Evolutionary conservation across 2,797 vertebrate species (phyloP), one percentile per base, ranked within the genome.

Genomic region (Limnodromus scolopaceus): DNA sequence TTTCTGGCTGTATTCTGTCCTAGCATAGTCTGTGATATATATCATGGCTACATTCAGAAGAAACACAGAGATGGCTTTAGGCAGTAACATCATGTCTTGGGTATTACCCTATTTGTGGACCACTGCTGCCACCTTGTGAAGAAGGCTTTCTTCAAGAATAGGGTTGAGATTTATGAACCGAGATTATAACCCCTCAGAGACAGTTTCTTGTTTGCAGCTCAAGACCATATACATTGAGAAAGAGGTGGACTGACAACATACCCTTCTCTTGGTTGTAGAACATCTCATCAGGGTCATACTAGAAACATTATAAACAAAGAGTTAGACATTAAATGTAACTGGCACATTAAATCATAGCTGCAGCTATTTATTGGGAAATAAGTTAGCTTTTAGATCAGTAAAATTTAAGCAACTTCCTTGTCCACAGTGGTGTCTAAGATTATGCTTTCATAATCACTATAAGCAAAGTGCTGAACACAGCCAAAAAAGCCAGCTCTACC

Each of bases 61-160:
- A 79, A 91, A 27, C 34, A 34, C 19, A 32, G 46, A 25, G 18
- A 30, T 61, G 27, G 32, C 25, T 70, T 82, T 72, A 41, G 69
- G 36, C 20, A 51, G 19, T 55, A 38, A 20, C 43, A 25, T 16
- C 8, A 1, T 8, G 4, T 36, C 25, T 54, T 82, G 43, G 23
- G 15, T 70, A 11, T 68, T 68, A 39, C 11, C 19, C 27, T 0
- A 0, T 4, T 2, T 45, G 25, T 70, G 36, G 48, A 61, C 11
- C 14, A 75, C 28, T 84, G 53, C 61, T 95, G 88, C 27, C 28
- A 51, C 45, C 45, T 71, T 80, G 23, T 83, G 84, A 94, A 87
- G 45, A 84, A 12, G 43, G 24, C 36, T 66, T 70, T 36, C 36
- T 74, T 87, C 23, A 16, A 36, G 39, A 74, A 34, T 5, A 65